Evolutionary conservation across 1,140 invertebrate genomes (phyloP), one percentile per base, ranked within the genome.

Genomic region (Leptoteleia sp.): DNA sequence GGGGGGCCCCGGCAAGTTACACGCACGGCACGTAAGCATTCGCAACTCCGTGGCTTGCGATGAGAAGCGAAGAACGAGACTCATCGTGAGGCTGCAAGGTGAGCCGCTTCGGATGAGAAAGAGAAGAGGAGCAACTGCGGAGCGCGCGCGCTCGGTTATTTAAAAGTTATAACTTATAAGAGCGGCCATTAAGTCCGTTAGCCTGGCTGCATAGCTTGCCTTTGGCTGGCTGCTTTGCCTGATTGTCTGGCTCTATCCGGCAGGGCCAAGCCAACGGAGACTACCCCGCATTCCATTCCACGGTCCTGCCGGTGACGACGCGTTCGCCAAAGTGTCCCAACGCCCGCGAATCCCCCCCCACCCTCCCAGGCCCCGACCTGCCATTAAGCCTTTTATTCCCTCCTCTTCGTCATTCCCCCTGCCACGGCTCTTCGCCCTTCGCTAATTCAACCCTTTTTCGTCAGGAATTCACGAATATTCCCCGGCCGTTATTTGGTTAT

Each of bases 101-200:
- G 78, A 85, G 81, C 81, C 76, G 82, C 79, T 84, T 81, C 72
- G 67, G 25, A 35, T 57, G 17, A 45, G 55, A 55, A 67, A 57
- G 47, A 64, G 62, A 62, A 27, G 31, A 67, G 6, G 29, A 40
- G 54, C 33, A 68, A 33, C 37, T 40, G 40, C 50, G 55, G 40
- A 43, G 57, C 57, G 57, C 37, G n/a, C n/a, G n/a, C n/a, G 72
- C 76, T 81, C 43, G 76, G 72, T 85, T 86, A 85, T 86, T 86
- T 82, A 85, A 84, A 86, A 86, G 83, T 86, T 85, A 81, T 81
- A 85, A 85, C 83, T 85, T 86, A 80, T 84, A 85, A 85, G 80
- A 83, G 81, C 78, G 76, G 79, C 83, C 85, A 85, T 86, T 84
- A 85, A 85, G 68, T 80, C 80, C 68, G 68, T 81, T 79, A 79